phyloP scores from a whole-genome alignment of 2,113 vertebrate genomes.

The Gnathonemus echidnorhynchus region DNA sequence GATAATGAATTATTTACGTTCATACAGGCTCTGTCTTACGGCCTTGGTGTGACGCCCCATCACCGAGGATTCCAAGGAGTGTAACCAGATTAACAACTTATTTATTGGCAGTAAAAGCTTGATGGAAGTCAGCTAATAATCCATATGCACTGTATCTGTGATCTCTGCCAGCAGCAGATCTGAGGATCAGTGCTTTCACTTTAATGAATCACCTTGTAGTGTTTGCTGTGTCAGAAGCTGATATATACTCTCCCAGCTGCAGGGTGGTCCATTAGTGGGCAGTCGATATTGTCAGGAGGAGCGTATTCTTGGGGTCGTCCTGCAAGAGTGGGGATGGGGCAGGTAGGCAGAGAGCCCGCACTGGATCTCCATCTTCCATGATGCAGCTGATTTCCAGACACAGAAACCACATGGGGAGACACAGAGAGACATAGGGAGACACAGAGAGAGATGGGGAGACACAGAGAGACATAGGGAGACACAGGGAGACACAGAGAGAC shows the following conservation, averaged over 20 bases:
- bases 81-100: not conserved
- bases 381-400: not conserved
- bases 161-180: not conserved
- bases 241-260: not conserved
- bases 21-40: not conserved
- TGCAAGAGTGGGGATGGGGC: not conserved
- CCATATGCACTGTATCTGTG: not conserved
- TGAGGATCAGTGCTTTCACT: not conserved
- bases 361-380: not conserved
- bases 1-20: slow-evolving; percentile 12
- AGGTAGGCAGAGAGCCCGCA: not conserved
- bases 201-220: not conserved
- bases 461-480: not conserved
- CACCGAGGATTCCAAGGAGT: not conserved
- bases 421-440: no score
- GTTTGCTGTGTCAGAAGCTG: slow-evolving; percentile 10
- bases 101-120: not conserved
- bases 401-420: no score
- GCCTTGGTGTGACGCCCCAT: not conserved
- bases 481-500: not conserved
- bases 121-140: not conserved
- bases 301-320: not conserved
- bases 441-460: no score
- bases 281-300: not conserved
- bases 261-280: not conserved